A percentile compares a stretch with the other conserved stretches of the same genome.
Evolutionary conservation across 2,888 invertebrate genomes (phyloP).

Genomic region (Ormyrus labotus): DNA sequence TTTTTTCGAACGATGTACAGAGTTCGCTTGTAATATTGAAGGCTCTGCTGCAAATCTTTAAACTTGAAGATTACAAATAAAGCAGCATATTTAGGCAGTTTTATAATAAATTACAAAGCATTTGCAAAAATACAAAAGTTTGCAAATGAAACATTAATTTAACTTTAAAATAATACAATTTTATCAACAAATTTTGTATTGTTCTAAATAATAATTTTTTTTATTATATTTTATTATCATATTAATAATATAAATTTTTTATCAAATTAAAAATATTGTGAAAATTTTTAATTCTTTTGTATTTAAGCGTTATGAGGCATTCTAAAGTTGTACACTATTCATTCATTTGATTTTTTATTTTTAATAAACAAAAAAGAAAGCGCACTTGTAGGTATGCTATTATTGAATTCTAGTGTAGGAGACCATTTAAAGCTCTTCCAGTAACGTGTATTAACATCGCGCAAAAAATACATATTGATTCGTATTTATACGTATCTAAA

Average conservation of each 20-base stretch:
- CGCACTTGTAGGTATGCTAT: background rate
- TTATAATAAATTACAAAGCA: slow-evolving; percentile 4
- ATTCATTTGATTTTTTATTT: slow-evolving; percentile 6
- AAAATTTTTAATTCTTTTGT: background rate
- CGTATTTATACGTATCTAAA: slow-evolving; percentile 15
- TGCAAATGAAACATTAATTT: background rate
- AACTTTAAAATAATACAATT: background rate
- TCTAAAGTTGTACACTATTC: background rate
- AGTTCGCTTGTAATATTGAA: background rate
- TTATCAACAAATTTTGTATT: too few relatives aligned
- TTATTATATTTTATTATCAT: too few relatives aligned
- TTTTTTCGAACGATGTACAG: slow-evolving; percentile 28
- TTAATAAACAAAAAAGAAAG: slow-evolving; percentile 15
- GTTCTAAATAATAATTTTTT: too few relatives aligned
- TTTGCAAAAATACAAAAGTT: slow-evolving; percentile 15
- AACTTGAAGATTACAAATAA: slow-evolving; percentile 31
- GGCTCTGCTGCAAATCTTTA: slow-evolving; percentile 34
- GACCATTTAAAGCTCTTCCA: slow-evolving; percentile 29
- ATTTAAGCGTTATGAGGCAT: background rate
- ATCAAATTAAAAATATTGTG: background rate
- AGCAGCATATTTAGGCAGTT: slow-evolving; percentile 5
- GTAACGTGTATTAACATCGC: slow-evolving; percentile 10
- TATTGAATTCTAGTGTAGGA: background rate
- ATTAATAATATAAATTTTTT: slow-evolving; percentile 1
- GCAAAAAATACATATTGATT: slow-evolving; percentile 1